Evolutionary conservation across 2,113 vertebrate genomes (phyloP).

Genomic region (Macrotus californicus): DNA sequence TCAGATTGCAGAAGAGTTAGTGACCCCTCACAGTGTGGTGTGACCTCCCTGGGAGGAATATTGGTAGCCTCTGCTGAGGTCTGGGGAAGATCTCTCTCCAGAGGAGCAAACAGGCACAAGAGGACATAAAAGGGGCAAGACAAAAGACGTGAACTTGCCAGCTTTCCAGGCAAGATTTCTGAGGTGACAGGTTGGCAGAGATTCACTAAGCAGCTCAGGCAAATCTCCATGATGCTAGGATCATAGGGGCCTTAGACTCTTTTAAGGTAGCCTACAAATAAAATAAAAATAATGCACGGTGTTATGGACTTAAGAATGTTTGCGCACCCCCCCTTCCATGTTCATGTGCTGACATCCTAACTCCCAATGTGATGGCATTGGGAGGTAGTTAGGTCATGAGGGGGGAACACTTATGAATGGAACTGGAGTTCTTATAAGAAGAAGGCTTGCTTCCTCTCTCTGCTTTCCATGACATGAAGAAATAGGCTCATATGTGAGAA

Average conservation of each 20-base stretch:
- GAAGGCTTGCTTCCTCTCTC: background rate
- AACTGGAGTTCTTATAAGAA: background rate
- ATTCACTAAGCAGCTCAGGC: background rate
- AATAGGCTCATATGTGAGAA: background rate
- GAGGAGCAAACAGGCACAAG: background rate
- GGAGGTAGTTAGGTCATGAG: background rate
- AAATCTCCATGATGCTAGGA: background rate
- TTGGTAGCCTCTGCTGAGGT: background rate
- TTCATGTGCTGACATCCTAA: background rate
- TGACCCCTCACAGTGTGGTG: background rate
- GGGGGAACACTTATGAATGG: background rate
- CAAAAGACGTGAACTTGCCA: background rate
- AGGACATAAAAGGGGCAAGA: background rate
- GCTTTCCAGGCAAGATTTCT: background rate
- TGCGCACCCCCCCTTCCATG: background rate
- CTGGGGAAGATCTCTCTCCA: background rate
- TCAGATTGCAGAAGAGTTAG: background rate
- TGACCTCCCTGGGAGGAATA: background rate
- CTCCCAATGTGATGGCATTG: background rate
- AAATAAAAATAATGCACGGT: background rate
- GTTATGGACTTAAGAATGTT: background rate
- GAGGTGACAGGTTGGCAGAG: background rate
- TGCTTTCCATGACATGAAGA: background rate
- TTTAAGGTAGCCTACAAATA: background rate
- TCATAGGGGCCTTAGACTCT: background rate